Conservation (phyloP, 2,888 invertebrate genomes). For the Azorinus chamasolen region DNA sequence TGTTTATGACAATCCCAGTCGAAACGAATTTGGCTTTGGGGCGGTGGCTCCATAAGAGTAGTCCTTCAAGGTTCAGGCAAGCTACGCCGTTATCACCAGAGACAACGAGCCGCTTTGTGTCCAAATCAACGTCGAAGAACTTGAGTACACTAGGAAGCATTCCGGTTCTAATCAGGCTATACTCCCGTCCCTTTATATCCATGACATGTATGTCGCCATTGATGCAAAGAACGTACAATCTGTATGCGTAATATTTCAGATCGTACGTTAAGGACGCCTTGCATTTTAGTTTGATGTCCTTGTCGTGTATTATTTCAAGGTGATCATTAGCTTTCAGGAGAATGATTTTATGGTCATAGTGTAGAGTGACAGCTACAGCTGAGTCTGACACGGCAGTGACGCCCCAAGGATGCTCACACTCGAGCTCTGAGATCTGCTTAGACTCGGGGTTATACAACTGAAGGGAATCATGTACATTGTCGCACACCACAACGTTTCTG, state of each 20-base stretch:
- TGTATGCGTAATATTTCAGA: slow-evolving; percentile 45
- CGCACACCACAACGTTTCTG: slow-evolving; percentile 43
- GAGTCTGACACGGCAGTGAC: slow-evolving; percentile 45
- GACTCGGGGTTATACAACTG: slow-evolving; percentile 41
- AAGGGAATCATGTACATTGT: slow-evolving; percentile 50
- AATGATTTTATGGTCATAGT: slow-evolving; percentile 50
- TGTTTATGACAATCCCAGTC: slow-evolving; percentile 36
- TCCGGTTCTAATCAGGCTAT: slow-evolving; percentile 37
- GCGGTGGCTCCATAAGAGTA: slow-evolving; percentile 47
- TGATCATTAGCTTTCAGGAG: slow-evolving; percentile 40
- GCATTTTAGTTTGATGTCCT: slow-evolving; percentile 47
- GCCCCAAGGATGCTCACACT: slow-evolving; percentile 51
- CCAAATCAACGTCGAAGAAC: slow-evolving; percentile 42
- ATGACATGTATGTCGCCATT: slow-evolving; percentile 51
- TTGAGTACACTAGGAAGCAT: slow-evolving; percentile 28
- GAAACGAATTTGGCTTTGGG: slow-evolving; percentile 37
- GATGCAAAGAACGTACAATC: slow-evolving; percentile 45
- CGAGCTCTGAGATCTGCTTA: slow-evolving; percentile 37
- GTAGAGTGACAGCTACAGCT: slow-evolving; percentile 47
- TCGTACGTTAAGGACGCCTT: slow-evolving; percentile 42
- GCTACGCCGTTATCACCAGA: slow-evolving; percentile 49
- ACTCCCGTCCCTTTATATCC: slow-evolving; percentile 53
- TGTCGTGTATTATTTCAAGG: slow-evolving; percentile 45
- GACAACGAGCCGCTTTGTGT: slow-evolving; percentile 19
- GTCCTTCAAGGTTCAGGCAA: slow-evolving; percentile 33